Evolutionary conservation across 2,113 vertebrate species (phyloP).

Genomic region (Daboia siamensis): DNA sequence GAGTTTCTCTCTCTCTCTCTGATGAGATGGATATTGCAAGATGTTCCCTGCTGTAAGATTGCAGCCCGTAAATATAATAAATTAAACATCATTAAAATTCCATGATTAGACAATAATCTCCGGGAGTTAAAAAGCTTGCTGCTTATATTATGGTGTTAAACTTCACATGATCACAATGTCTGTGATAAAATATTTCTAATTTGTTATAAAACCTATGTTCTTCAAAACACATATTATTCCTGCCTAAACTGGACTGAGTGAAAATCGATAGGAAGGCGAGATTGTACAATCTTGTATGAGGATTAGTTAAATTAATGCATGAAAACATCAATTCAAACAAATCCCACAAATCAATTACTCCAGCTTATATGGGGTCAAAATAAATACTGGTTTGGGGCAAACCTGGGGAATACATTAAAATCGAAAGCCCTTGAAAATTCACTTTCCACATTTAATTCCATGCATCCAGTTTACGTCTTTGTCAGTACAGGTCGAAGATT

Average conservation of each 20-base stretch:
- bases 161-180: slow-evolving; percentile 18
- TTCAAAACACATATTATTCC: slow-evolving; percentile 1
- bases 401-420: slow-evolving; percentile 54
- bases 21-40: neutral
- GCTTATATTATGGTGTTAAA: slow-evolving; percentile 20
- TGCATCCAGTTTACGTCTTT: slow-evolving; percentile 3
- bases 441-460: slow-evolving; percentile 17
- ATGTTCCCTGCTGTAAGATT: neutral
- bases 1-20: neutral
- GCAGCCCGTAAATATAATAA: slow-evolving; percentile 10
- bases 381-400: slow-evolving; percentile 50
- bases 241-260: slow-evolving; percentile 30
- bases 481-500: slow-evolving; percentile 19
- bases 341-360: slow-evolving; percentile 1
- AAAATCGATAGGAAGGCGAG: slow-evolving; percentile 13
- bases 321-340: slow-evolving; percentile 5
- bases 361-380: neutral
- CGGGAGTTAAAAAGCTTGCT: slow-evolving; percentile 16
- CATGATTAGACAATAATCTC: slow-evolving; percentile 31
- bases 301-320: slow-evolving; percentile 24
- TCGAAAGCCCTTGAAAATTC: slow-evolving; percentile 55
- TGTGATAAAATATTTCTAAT: slow-evolving; percentile 31
- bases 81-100: slow-evolving; percentile 26
- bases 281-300: slow-evolving; percentile 17
- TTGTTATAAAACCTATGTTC: slow-evolving; percentile 9